Conservation (phyloP, 2,797 vertebrate genomes). For the Rhinophrynus dorsalis region DNA sequence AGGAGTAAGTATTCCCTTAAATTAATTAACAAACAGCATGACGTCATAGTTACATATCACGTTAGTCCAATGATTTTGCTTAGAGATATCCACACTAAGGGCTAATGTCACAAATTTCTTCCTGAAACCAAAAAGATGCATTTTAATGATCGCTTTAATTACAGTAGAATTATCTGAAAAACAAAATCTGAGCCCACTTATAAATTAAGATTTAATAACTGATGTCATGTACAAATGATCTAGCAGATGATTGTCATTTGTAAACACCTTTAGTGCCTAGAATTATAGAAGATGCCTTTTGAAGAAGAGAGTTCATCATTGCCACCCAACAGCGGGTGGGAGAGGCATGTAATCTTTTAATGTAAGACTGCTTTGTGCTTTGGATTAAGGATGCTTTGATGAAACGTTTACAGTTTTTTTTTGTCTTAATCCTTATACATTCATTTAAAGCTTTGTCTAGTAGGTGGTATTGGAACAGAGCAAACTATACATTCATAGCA, state of each 20-base stretch:
- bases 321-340: not conserved
- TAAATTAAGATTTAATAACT: not conserved
- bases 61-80: no score
- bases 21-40: no score
- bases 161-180: no score
- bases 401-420: not conserved
- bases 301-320: not conserved
- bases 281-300: not conserved
- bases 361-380: not conserved
- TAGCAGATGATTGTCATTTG: not conserved
- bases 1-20: no score
- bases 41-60: no score
- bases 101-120: no score
- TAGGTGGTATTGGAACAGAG: not conserved
- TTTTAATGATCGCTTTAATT: no score
- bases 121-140: no score
- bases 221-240: not conserved
- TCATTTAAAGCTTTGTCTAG: not conserved
- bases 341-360: not conserved
- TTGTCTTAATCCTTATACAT: not conserved
- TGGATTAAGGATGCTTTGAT: conserved; percentile 1
- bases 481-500: not conserved
- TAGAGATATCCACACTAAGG: no score
- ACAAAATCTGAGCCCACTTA: no score
- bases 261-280: not conserved